phyloP scores from a whole-genome alignment of 2,113 vertebrate species.

The Carlito syrichta region DNA sequence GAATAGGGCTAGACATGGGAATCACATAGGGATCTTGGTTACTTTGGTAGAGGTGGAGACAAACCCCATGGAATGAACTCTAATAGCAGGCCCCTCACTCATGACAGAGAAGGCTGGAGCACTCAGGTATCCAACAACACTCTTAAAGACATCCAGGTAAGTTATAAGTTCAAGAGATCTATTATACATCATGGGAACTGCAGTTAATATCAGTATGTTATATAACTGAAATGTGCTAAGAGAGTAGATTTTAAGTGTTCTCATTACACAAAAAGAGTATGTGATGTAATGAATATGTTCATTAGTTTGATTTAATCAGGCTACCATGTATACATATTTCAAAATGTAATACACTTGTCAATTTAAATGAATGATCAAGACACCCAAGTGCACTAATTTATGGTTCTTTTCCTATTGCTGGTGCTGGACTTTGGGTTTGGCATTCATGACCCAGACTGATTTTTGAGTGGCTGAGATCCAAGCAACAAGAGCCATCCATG shows the following conservation, averaged over 20 bases:
- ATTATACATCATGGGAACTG: too few species aligned
- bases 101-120: too few species aligned
- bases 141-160: neutral
- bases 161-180: too few species aligned
- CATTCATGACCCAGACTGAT: neutral
- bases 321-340: too few species aligned
- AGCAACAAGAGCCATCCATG: neutral
- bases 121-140: neutral
- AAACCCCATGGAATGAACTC: neutral
- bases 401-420: neutral
- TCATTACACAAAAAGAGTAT: too few species aligned
- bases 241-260: too few species aligned
- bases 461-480: neutral
- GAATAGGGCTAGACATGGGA: neutral
- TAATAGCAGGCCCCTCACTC: neutral
- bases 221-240: too few species aligned
- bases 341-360: too few species aligned
- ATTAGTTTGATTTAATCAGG: too few species aligned
- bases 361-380: too few species aligned
- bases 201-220: too few species aligned
- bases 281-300: too few species aligned
- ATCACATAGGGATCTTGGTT: neutral
- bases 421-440: neutral
- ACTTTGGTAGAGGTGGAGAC: neutral
- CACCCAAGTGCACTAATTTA: neutral